Evolutionary conservation across 2,888 invertebrate species (phyloP), one percentile per base, ranked within the genome.

Genomic region (Dryobotodes eremita): DNA sequence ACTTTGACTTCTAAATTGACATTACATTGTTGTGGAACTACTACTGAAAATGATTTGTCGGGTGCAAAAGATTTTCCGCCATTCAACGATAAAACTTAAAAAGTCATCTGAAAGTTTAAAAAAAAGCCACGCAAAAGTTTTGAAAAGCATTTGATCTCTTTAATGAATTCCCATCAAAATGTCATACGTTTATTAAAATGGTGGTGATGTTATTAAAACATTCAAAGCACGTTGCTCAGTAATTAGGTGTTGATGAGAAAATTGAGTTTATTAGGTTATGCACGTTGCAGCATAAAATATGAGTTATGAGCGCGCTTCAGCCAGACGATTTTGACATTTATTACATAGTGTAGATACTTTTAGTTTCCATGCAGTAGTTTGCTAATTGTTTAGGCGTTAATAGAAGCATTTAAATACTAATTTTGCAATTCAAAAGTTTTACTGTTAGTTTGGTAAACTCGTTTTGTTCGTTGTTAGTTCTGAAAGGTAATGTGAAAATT

Each of bases 201-300:
- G 36, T 48, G 15, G 1, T 68, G 42, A 46, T 42, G 68, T 66
- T 73, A 42, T 66, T 13, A 42, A 1, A 61, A 50, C 17, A 68
- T 46, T 62, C 61, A 59, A 62, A 75, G 17, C 65, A 74, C 73
- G 62, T 69, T 70, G 50, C 57, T 31, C 64, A 48, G 26, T 77
- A 75, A 78, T 80, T 64, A 75, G 68, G 46, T 53, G 69, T 72
- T 15, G 71, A 66, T 66, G 71, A 74, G 57, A 71, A 69, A 82
- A 84, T 65, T 80, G 23, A 61, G 78, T 82, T 75, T 71, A 84
- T 82, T 77, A 59, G 50, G 36, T 77, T 73, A 86, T 83, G 79
- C 78, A 84, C 57, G 74, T 70, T 42, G 53, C 23, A 75, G 72
- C 69, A 72, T 86, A 42, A 79, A 84, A 76, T 80, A 79, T 84